Evolutionary conservation across 2,888 invertebrate genomes (phyloP).

Genomic region (Leistus spinibarbis): DNA sequence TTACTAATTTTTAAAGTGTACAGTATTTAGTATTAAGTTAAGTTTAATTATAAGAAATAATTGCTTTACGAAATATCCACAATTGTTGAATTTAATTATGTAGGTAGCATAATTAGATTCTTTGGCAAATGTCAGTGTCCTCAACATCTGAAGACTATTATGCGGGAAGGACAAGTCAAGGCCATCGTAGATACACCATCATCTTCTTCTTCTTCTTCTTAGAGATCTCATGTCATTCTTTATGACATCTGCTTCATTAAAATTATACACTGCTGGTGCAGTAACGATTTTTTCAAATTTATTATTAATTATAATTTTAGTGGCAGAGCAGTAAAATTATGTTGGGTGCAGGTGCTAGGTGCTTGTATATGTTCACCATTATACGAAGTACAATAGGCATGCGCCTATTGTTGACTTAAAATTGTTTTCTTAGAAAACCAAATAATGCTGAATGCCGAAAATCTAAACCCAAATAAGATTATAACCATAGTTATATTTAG

Average conservation of each 20-base stretch:
- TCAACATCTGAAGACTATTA: not conserved
- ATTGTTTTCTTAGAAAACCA: not conserved
- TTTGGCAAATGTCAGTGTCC: not conserved
- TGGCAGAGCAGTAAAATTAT: not conserved
- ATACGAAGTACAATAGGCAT: not conserved
- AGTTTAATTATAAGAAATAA: not conserved
- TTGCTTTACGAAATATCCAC: not conserved
- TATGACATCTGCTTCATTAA: not conserved
- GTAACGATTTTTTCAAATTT: not conserved
- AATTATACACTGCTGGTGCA: not conserved
- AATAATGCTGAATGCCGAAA: not conserved
- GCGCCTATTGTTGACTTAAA: not conserved
- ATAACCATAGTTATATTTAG: too few relatives aligned
- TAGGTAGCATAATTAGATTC: not conserved
- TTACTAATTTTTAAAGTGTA: not conserved
- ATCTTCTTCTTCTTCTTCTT: not conserved
- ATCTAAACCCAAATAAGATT: not conserved
- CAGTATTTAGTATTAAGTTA: not conserved
- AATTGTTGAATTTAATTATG: not conserved
- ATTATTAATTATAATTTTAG: not conserved
- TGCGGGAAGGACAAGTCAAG: constrained; percentile 26
- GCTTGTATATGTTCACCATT: not conserved
- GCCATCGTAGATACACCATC: constrained; percentile 17
- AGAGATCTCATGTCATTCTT: constrained; percentile 3
- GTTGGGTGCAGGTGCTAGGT: not conserved